These are phyloP conservation scores for Microcebus griseorufus DNA, from an alignment of 2,113 vertebrate species.

Conservation along the genomic window DNA sequence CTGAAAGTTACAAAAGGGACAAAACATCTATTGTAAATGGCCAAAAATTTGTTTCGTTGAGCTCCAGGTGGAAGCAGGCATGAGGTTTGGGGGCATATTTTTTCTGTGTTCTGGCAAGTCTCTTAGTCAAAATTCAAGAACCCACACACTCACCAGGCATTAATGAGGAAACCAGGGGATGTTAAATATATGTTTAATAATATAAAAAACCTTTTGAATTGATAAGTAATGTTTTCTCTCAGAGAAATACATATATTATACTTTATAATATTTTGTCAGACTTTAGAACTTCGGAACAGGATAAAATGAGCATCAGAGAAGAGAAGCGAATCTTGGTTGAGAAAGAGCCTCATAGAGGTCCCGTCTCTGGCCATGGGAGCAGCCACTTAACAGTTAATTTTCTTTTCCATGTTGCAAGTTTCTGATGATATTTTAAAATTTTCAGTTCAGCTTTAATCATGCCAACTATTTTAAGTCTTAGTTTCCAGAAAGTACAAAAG, in stretches of 20 bases:
- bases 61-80: not conserved
- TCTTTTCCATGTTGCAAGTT: not conserved
- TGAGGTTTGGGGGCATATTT: not conserved
- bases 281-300: not conserved
- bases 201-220: not conserved
- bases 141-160: not conserved
- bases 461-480: not conserved
- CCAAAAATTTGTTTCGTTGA: not conserved
- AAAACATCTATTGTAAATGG: not conserved
- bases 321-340: not conserved
- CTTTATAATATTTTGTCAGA: not conserved
- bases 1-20: not conserved
- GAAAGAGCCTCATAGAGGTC: accelerated
- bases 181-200: not conserved
- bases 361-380: accelerated
- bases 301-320: not conserved
- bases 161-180: not conserved
- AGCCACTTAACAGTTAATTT: not conserved
- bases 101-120: not conserved
- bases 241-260: not conserved
- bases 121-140: not conserved
- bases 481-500: not conserved
- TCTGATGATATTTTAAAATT: not conserved
- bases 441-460: not conserved
- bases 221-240: not conserved